phyloP scores from a whole-genome alignment of 1,140 invertebrate genomes.

The Zophobas morio region DNA sequence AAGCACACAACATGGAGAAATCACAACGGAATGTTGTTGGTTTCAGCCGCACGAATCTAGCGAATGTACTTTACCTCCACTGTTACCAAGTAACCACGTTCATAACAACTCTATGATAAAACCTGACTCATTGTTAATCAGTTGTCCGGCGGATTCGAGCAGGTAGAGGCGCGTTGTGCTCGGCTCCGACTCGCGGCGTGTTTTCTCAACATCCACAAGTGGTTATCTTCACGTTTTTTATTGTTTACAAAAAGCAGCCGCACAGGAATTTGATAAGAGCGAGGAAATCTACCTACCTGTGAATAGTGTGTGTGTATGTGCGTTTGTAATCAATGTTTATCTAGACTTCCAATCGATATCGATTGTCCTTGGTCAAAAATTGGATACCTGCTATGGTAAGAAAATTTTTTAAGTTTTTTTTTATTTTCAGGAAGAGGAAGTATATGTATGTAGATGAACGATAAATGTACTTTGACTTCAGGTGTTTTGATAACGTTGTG shows the following conservation, averaged over 20 bases:
- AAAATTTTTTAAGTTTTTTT: background rate
- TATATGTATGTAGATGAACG: background rate
- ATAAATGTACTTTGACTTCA: background rate
- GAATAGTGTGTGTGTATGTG: slow-evolving; percentile 14
- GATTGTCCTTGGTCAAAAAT: slow-evolving; percentile 32
- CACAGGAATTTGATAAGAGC: slow-evolving; percentile 5
- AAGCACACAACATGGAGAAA: slow-evolving; percentile 32
- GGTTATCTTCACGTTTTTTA: slow-evolving; percentile 8
- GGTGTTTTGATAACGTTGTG: background rate
- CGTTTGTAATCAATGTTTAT: background rate
- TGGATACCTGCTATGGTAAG: slow-evolving; percentile 27
- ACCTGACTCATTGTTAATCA: slow-evolving; percentile 53
- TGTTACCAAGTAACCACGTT: slow-evolving; percentile 47
- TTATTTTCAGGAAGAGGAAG: slow-evolving; percentile 23
- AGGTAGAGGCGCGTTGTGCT: slow-evolving; percentile 35
- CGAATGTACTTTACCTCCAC: slow-evolving; percentile 45
- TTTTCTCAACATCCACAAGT: background rate
- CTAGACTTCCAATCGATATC: slow-evolving; percentile 14
- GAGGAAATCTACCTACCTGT: slow-evolving; percentile 5
- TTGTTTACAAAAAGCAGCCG: slow-evolving; percentile 1
- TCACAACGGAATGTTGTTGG: slow-evolving; percentile 21
- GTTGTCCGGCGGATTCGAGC: slow-evolving; percentile 46
- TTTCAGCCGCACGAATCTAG: slow-evolving; percentile 21
- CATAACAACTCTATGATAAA: slow-evolving; percentile 48
- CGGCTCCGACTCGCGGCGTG: slow-evolving; percentile 5